Evolutionary conservation across 2,888 invertebrate species (phyloP).

Genomic region (Spodoptera littoralis): DNA sequence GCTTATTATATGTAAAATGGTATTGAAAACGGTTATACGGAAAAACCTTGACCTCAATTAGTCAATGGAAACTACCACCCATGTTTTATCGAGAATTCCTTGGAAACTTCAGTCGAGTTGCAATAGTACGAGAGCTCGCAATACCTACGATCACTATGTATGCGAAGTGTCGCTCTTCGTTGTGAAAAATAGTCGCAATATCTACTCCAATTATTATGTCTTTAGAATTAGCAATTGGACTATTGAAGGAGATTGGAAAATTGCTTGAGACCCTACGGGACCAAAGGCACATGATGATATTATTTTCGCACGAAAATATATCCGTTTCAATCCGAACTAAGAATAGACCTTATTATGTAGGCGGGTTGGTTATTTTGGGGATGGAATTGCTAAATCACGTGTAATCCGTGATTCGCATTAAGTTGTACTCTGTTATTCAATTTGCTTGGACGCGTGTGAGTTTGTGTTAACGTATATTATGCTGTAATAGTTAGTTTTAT

Average conservation of each 20-base stretch:
- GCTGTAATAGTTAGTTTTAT: no score
- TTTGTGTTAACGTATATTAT: no score
- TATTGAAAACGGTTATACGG: no score
- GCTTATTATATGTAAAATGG: no score
- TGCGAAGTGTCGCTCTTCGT: constrained; percentile 23
- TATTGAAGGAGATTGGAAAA: constrained; percentile 30
- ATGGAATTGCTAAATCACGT: constrained; percentile 1
- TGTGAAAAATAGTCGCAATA: constrained; percentile 13
- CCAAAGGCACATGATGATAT: constrained; percentile 27
- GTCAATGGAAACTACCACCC: no score
- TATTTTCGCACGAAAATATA: constrained; percentile 32
- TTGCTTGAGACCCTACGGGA: constrained; percentile 31
- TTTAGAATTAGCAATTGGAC: constrained; percentile 27
- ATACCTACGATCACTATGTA: constrained; percentile 2
- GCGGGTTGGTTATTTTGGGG: constrained; percentile 28
- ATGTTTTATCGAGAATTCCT: neutral
- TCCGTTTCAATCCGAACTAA: neutral
- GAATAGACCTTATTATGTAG: constrained; percentile 22
- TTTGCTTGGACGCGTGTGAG: no score
- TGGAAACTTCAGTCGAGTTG: neutral
- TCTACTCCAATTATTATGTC: constrained; percentile 26
- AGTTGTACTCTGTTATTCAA: no score
- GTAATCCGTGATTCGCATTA: constrained; percentile 1
- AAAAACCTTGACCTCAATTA: no score
- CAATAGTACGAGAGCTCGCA: constrained; percentile 5